Conservation (phyloP, 2,797 vertebrate genomes). For the Coilia nasus region DNA sequence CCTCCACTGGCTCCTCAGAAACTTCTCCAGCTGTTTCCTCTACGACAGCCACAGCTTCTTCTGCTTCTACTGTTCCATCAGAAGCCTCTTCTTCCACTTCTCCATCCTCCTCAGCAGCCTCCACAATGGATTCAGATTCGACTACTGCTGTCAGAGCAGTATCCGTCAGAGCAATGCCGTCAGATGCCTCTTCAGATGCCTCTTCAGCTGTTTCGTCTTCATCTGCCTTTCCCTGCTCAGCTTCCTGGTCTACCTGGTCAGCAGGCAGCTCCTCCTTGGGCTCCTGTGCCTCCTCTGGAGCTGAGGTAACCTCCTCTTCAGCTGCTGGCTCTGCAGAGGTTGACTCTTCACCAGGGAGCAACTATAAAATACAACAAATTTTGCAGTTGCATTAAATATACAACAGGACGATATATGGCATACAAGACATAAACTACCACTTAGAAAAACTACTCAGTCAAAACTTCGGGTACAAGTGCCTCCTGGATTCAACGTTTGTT, state of each 20-base stretch:
- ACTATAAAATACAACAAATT: conserved; percentile 43
- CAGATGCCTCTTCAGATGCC: background rate
- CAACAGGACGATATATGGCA: background rate
- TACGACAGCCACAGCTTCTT: conserved; percentile 3
- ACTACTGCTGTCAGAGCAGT: no score
- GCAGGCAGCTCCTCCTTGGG: background rate
- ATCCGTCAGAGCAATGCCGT: no score
- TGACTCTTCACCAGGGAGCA: conserved; percentile 28
- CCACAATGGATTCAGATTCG: conserved; percentile 4
- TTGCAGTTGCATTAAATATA: background rate
- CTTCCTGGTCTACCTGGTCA: background rate
- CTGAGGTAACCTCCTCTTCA: conserved; percentile 24
- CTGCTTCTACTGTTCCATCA: conserved; percentile 1
- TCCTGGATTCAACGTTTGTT: background rate
- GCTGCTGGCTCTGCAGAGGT: conserved; percentile 22
- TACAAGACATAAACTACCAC: background rate
- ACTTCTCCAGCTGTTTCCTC: background rate
- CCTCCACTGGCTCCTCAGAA: conserved; percentile 18
- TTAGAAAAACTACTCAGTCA: background rate
- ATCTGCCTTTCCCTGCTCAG: background rate
- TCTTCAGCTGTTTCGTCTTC: background rate
- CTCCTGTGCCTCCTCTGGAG: background rate
- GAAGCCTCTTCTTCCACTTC: conserved; percentile 11
- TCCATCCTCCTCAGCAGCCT: background rate
- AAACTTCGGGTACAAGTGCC: background rate